These are phyloP conservation scores for Camponotus floridanus DNA, from an alignment of 1,140 invertebrate genomes.

Conservation along the genomic window DNA sequence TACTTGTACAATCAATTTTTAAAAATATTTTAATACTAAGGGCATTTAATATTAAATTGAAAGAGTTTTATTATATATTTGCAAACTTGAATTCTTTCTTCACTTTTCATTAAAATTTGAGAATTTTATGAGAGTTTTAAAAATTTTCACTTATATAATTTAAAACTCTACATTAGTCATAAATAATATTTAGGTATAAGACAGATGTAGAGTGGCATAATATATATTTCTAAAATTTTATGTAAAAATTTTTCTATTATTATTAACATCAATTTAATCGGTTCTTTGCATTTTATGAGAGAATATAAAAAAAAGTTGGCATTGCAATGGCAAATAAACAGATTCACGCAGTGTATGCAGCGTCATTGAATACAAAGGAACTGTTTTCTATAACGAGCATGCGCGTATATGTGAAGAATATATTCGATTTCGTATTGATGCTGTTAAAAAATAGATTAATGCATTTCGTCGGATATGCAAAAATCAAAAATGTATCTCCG, in stretches of 20 bases:
- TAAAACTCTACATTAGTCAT: background rate
- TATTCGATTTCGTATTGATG: background rate
- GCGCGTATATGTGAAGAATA: background rate
- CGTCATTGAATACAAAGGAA: constrained; percentile 49
- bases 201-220: too few relatives aligned
- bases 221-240: too few relatives aligned
- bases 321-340: constrained; percentile 1
- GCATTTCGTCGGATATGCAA: background rate
- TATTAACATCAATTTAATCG: background rate
- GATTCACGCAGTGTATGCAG: background rate
- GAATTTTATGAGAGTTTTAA: too few relatives aligned
- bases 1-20: too few relatives aligned
- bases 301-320: background rate
- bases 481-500: constrained; percentile 22
- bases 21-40: too few relatives aligned
- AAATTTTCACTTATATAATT: too few relatives aligned
- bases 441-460: constrained; percentile 47
- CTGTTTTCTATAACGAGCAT: constrained; percentile 18
- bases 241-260: background rate
- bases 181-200: background rate
- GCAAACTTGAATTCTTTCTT: too few relatives aligned
- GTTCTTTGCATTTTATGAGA: background rate
- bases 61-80: too few relatives aligned
- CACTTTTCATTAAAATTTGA: too few relatives aligned
- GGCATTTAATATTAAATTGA: too few relatives aligned